Evolutionary conservation across 2,888 invertebrate genomes (phyloP), one percentile per base, ranked within the genome.

Genomic region (Agrilus cyanescens): DNA sequence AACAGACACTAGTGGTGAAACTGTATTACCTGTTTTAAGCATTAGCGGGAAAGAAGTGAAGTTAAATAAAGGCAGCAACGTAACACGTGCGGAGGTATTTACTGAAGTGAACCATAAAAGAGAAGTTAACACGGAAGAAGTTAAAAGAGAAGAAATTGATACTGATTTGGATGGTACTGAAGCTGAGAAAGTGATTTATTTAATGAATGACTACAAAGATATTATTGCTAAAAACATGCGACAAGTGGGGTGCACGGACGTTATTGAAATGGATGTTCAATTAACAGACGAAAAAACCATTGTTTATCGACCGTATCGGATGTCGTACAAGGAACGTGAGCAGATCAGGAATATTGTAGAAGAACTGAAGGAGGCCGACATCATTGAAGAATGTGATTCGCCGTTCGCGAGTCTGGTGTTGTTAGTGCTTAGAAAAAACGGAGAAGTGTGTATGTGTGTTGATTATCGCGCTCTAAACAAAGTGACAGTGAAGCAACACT

Each of bases 401-500:
- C 41, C 42, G 1, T 53, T 41, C 33, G 48, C 48, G 2, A 37
- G 39, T 18, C 49, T 42, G 12, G 18, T 44, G 2, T 6, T 47
- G 18, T 14, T 51, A 2, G 51, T 53, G 1, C 38, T 36, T 8
- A 53, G 52, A 36, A 48, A 48, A 18, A 46, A 45, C 12, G 50
- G 49, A 2, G 41, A 46, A 13, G 8, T 44, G 4, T 12, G 50
- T n/a, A 15, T 55, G 12, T 48, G 49, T 14, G 39, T 54, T 1
- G 53, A 52, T 32, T 59, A 44, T 10, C 38, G 57, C 6, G 32
- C 32, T 14, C 39, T 60, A 2, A 62, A 40, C n/a, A n/a, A n/a
- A n/a, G n/a, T 44, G 2, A 59, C 56, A 1, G 43, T 50, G 1
- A 47, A 51, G 1, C 56, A 59, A 40, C 20, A 51, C 5, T 55